phyloP scores from a whole-genome alignment of 2,888 invertebrate species.

The Eupsilia transversa region DNA sequence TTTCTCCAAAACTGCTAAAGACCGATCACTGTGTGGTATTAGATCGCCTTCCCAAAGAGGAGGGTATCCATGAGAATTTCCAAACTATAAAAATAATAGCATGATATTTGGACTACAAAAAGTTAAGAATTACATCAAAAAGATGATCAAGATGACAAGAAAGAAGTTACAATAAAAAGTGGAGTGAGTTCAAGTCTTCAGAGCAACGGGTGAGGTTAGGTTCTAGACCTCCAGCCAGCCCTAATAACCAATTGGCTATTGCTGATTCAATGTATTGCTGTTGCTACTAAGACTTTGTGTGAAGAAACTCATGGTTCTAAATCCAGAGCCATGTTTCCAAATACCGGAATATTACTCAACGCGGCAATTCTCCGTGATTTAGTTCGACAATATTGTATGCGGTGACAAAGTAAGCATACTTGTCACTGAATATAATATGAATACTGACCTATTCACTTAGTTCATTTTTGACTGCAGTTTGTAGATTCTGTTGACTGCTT shows the following conservation, averaged over 20 bases:
- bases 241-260: not conserved
- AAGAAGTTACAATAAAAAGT: not conserved
- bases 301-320: constrained; percentile 22
- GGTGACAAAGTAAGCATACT: constrained; percentile 24
- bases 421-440: constrained; percentile 10
- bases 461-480: not conserved
- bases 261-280: not conserved
- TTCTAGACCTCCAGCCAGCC: no score
- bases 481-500: not conserved
- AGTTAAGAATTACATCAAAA: not conserved
- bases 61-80: not conserved
- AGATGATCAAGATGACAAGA: not conserved
- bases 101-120: not conserved
- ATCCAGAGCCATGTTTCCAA: constrained; percentile 11
- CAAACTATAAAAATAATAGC: not conserved
- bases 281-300: not conserved
- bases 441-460: constrained; percentile 29
- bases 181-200: not conserved
- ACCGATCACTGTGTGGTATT: not conserved
- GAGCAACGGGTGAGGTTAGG: not conserved
- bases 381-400: constrained; percentile 32
- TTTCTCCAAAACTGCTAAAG: not conserved
- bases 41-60: not conserved
- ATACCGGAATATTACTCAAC: constrained; percentile 50
- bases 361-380: constrained; percentile 26